These are phyloP conservation scores for Drosophila peninsularis DNA, from an alignment of 2,888 invertebrate species.

Conservation along the genomic window DNA sequence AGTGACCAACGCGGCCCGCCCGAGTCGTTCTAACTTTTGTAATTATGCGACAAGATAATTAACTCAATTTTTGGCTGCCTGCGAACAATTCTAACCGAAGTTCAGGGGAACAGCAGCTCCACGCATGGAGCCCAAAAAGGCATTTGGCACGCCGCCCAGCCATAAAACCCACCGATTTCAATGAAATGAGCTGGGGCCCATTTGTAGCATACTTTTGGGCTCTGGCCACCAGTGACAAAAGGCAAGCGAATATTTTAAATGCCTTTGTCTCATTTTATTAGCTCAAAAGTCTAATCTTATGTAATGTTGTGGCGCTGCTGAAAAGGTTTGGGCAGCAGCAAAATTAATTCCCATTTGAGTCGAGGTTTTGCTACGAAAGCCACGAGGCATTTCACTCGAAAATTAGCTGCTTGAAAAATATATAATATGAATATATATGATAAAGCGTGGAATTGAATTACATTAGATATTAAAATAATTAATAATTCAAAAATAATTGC, in stretches of 20 bases:
- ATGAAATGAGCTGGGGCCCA: slow-evolving; percentile 22
- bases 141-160: slow-evolving; percentile 60
- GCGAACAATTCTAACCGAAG: slow-evolving; percentile 30
- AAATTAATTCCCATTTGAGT: slow-evolving; percentile 12
- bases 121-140: slow-evolving; percentile 44
- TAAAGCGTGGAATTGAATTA: too few species aligned
- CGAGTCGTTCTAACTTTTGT: slow-evolving; percentile 70
- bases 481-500: too few species aligned
- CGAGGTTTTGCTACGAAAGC: not conserved
- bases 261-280: slow-evolving; percentile 54
- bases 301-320: slow-evolving; percentile 26
- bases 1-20: slow-evolving; percentile 49
- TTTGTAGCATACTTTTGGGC: slow-evolving; percentile 35
- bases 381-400: not conserved
- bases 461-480: too few species aligned
- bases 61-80: slow-evolving; percentile 59
- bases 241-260: slow-evolving; percentile 31
- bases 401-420: not conserved
- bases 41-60: slow-evolving; percentile 78
- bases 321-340: not conserved
- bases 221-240: slow-evolving; percentile 17
- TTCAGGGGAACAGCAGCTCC: slow-evolving; percentile 8
- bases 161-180: slow-evolving; percentile 60
- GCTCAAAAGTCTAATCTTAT: slow-evolving; percentile 43
- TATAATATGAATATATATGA: too few species aligned